A percentile compares a stretch with the other conserved stretches of the same genome.
Evolutionary conservation across 1,140 invertebrate species (phyloP).

Genomic region (Monochamus saltuarius): DNA sequence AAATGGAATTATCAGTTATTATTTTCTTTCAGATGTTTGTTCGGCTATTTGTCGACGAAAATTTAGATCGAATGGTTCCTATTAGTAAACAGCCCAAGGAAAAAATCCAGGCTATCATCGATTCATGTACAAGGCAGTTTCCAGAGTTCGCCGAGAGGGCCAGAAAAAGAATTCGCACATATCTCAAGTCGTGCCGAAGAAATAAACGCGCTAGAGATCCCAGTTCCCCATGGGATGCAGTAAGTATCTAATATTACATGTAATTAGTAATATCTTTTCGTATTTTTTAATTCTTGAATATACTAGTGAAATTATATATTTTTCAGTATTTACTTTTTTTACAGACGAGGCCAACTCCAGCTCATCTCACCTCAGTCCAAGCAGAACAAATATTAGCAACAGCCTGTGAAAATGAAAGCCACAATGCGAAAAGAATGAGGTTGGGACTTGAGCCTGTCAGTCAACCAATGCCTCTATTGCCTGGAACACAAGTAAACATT

Average conservation of each 20-base stretch:
- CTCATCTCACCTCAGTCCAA: conserved; percentile 93
- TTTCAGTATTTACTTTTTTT: conserved; percentile 36
- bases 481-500: conserved; percentile 48
- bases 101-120: conserved; percentile 96
- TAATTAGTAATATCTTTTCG: background rate
- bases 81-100: conserved; percentile 98
- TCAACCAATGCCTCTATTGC: conserved; percentile 75
- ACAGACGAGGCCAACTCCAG: conserved; percentile 88
- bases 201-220: conserved; percentile 87
- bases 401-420: conserved; percentile 95
- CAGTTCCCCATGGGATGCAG: conserved; percentile 65
- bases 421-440: conserved; percentile 95
- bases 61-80: conserved; percentile 92
- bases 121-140: conserved; percentile 94
- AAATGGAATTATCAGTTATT: too few relatives aligned
- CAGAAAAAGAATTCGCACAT: conserved; percentile 91
- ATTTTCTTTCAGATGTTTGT: conserved; percentile 89
- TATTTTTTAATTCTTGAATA: too few relatives aligned
- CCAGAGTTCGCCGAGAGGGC: conserved; percentile 94
- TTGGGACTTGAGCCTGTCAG: conserved; percentile 92
- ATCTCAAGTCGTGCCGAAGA: conserved; percentile 91
- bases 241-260: conserved; percentile 51
- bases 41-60: conserved; percentile 94
- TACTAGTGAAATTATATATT: too few relatives aligned
- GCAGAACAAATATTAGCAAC: conserved; percentile 93